Evolutionary conservation across 35 echinoderm and acorn worm genomes (phyloP).

Genomic region (Amphiura filiformis): DNA sequence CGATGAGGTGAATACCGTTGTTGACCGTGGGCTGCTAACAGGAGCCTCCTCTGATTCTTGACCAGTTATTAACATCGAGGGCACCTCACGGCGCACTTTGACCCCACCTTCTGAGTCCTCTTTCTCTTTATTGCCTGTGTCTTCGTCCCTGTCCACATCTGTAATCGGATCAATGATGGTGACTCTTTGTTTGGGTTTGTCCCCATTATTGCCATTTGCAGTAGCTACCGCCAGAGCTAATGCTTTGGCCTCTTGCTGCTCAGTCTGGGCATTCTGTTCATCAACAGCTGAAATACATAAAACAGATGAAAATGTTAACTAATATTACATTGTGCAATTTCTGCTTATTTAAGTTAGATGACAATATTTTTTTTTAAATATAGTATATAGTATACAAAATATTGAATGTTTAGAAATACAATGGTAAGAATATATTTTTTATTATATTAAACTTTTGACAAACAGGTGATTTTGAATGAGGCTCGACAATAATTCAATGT

Average conservation of each 20-base stretch:
- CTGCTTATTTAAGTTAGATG: no score
- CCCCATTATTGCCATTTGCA: conserved; percentile 30
- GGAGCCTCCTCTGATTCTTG: conserved; percentile 9
- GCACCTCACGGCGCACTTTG: background rate
- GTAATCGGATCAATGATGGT: background rate
- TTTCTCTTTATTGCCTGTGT: conserved; percentile 20
- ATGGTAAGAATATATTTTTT: no score
- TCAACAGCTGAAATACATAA: conserved; percentile 86
- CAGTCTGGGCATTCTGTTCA: conserved; percentile 97
- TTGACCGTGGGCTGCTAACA: conserved; percentile 24
- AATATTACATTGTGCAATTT: no score
- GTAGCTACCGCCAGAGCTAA: conserved; percentile 60
- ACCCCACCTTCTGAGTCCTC: conserved; percentile 44
- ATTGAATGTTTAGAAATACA: no score
- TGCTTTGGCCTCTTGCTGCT: conserved; percentile 77
- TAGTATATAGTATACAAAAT: no score
- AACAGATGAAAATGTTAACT: no score
- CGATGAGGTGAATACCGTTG: conserved; percentile 52
- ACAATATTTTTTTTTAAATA: no score
- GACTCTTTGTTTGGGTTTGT: background rate
- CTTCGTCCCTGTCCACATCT: background rate
- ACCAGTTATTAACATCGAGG: conserved; percentile 2
- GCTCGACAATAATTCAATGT: no score
- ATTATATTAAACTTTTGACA: no score
- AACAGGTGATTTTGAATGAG: no score